Percentiles rank a stretch among this genome's conserved stretches.
These are phyloP conservation scores for Cavia porcellus DNA, from an alignment of 2,113 vertebrate species.

Conservation along the genomic window DNA sequence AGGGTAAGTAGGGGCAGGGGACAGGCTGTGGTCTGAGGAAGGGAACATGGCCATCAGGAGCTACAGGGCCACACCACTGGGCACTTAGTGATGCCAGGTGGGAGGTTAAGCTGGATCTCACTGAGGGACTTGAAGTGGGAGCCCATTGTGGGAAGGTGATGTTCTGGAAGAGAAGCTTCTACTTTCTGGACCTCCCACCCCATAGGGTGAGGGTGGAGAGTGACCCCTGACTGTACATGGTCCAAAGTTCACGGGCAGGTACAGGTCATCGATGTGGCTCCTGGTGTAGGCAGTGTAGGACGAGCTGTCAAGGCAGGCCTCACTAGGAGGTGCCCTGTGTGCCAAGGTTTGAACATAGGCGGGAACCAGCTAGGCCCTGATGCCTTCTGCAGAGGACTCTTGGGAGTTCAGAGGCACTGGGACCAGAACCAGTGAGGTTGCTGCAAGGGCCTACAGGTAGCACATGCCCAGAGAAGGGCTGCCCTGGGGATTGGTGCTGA, in stretches of 20 bases:
- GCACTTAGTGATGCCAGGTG: rapidly evolving
- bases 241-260: too few species aligned
- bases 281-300: rapidly evolving
- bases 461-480: neutral
- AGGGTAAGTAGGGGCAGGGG: constrained; percentile 89
- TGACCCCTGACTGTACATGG: neutral
- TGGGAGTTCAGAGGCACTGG: neutral
- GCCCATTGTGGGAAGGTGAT: rapidly evolving
- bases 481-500: rapidly evolving
- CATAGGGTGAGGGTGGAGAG: rapidly evolving
- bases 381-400: too few species aligned
- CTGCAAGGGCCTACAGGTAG: neutral
- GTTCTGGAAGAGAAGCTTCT: too few species aligned
- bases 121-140: too few species aligned
- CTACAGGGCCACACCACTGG: neutral
- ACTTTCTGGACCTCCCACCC: neutral
- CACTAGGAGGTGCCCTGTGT: rapidly evolving
- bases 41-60: too few species aligned
- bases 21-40: neutral
- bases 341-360: neutral
- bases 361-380: too few species aligned
- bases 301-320: neutral
- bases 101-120: neutral
- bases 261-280: rapidly evolving
- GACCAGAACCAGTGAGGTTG: neutral